Evolutionary conservation across 2,797 vertebrate genomes (phyloP).

Genomic region (Hypotaenidia okinawae): DNA sequence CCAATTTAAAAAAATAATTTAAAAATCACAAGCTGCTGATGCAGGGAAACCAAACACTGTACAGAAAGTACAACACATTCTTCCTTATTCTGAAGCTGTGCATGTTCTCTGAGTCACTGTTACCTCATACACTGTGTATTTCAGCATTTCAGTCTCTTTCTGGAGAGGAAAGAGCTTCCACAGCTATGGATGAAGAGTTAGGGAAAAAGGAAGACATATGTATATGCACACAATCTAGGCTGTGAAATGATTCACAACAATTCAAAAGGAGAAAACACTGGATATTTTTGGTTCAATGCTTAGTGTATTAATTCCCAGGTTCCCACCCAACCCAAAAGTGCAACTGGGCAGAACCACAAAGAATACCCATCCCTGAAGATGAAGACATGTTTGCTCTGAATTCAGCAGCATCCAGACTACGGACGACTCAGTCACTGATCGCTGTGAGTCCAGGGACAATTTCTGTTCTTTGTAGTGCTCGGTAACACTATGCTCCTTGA

Average conservation of each 20-base stretch:
- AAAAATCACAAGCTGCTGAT: not conserved
- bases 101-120: not conserved
- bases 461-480: not conserved
- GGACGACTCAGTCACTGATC: accelerated
- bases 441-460: not conserved
- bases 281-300: not conserved
- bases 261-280: not conserved
- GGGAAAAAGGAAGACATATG: not conserved
- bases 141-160: not conserved
- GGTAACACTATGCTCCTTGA: not conserved
- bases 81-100: not conserved
- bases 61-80: not conserved
- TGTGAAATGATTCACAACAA: constrained; percentile 15
- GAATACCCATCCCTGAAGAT: not conserved
- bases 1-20: not conserved
- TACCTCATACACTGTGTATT: not conserved
- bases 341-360: not conserved
- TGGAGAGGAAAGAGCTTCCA: not conserved
- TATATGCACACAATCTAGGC: not conserved
- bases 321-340: not conserved
- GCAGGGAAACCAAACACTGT: not conserved
- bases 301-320: not conserved
- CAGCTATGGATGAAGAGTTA: not conserved
- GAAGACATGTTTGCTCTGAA: not conserved
- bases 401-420: not conserved